These are phyloP conservation scores for Alosa alosa DNA, from an alignment of 2,113 vertebrate species.

Conservation along the genomic window DNA sequence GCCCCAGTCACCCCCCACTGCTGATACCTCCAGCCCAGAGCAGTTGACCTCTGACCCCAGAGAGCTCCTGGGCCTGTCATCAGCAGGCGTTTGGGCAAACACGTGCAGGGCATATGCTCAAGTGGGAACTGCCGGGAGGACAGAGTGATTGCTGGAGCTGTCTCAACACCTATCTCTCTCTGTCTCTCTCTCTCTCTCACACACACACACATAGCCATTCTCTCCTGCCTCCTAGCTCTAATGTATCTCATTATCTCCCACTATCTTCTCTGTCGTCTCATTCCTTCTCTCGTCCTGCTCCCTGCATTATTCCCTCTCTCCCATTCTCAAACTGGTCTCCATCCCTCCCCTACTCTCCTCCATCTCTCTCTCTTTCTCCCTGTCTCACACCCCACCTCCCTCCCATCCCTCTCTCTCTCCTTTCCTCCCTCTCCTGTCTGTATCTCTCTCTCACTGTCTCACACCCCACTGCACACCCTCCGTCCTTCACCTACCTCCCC, in stretches of 20 bases:
- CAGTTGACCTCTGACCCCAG: not conserved
- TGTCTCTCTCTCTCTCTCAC: slow-evolving; percentile 24
- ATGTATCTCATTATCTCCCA: not conserved
- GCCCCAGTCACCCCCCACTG: not conserved
- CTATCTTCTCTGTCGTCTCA: not conserved
- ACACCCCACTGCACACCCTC: not conserved
- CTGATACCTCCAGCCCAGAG: not conserved
- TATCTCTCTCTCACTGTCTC: not conserved
- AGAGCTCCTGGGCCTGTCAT: not conserved
- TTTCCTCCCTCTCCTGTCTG: not conserved
- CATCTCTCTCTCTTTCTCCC: not conserved
- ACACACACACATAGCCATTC: not conserved
- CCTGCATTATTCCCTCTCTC: not conserved
- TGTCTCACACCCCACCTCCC: not conserved
- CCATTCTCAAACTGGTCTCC: not conserved
- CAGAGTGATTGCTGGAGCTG: not conserved
- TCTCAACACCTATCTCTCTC: slow-evolving; percentile 24
- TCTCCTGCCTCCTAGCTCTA: not conserved
- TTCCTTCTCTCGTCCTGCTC: not conserved
- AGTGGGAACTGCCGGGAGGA: not conserved
- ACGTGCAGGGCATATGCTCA: slow-evolving; percentile 17
- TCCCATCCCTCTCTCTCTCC: not conserved
- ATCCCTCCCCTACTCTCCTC: not conserved
- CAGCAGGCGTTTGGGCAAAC: slow-evolving; percentile 1
- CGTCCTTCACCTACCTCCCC: not conserved